phyloP scores from a whole-genome alignment of 2,888 invertebrate genomes.

The Morpho helenor region DNA sequence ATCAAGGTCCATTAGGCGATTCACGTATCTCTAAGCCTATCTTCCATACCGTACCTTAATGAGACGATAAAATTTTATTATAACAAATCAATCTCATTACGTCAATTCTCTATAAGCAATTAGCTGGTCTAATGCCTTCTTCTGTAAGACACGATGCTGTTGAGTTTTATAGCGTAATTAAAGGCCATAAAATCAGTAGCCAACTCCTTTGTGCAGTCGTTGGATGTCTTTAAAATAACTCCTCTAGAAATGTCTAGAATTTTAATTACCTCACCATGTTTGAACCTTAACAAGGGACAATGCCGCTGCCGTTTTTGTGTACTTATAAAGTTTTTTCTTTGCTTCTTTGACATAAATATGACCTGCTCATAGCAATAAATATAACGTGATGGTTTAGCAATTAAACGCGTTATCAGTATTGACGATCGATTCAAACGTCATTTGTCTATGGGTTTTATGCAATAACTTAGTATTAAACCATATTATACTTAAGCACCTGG shows the following conservation, averaged over 20 bases:
- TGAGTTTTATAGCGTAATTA: constrained; percentile 64
- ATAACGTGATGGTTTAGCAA: too few relatives aligned
- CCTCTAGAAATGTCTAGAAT: constrained; percentile 45
- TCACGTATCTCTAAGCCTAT: too few relatives aligned
- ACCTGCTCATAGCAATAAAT: neutral
- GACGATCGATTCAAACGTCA: too few relatives aligned
- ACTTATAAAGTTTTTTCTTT: constrained; percentile 19
- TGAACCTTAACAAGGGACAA: constrained; percentile 15
- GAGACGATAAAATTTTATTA: constrained; percentile 21
- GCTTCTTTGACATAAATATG: constrained; percentile 27
- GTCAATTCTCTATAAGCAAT: constrained; percentile 16
- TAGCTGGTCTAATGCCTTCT: constrained; percentile 28
- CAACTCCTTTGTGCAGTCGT: constrained; percentile 32
- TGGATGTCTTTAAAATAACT: constrained; percentile 32
- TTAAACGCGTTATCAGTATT: too few relatives aligned
- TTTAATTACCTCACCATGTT: constrained; percentile 32
- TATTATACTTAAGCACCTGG: too few relatives aligned
- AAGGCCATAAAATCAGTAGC: constrained; percentile 58
- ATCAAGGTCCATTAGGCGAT: too few relatives aligned
- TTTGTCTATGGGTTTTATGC: too few relatives aligned
- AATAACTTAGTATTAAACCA: too few relatives aligned
- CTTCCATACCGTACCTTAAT: neutral
- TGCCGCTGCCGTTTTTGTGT: constrained; percentile 5
- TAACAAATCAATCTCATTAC: constrained; percentile 9
- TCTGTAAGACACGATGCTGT: constrained; percentile 43